A percentile compares a stretch with the other conserved stretches of the same genome.
These are phyloP conservation scores for Acleris emargana DNA, from an alignment of 2,888 invertebrate species.

Conservation along the genomic window DNA sequence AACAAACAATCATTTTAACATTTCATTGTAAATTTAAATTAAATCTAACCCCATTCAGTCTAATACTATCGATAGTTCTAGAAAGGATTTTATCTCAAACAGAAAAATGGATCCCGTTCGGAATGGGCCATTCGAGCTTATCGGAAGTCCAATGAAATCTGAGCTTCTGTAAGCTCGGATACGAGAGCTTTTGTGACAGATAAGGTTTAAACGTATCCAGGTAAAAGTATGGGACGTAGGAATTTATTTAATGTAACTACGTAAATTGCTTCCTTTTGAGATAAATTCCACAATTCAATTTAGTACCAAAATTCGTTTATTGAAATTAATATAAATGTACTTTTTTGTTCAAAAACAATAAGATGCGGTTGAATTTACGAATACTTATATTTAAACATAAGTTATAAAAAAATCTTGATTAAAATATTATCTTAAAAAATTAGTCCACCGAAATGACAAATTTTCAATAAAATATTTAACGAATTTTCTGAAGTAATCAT, in stretches of 20 bases:
- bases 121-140: slow-evolving; percentile 13
- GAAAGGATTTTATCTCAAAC: slow-evolving; percentile 13
- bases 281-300: no score
- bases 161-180: slow-evolving; percentile 17
- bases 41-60: slow-evolving; percentile 8
- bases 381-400: not conserved
- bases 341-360: no score
- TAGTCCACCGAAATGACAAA: no score
- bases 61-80: slow-evolving; percentile 17
- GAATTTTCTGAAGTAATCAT: slow-evolving; percentile 1
- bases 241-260: not conserved
- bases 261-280: no score
- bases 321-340: no score
- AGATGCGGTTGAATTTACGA: no score
- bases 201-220: slow-evolving; percentile 9
- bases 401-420: not conserved
- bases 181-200: slow-evolving; percentile 5
- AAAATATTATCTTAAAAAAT: no score
- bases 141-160: slow-evolving; percentile 14
- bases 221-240: not conserved
- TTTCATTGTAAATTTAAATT: not conserved
- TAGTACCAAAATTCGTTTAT: no score
- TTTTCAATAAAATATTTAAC: slow-evolving; percentile 7
- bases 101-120: slow-evolving; percentile 20
- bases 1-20: not conserved